Evolutionary conservation across 2,113 vertebrate species (phyloP), one percentile per base, ranked within the genome.

Genomic region (Coreoperca whiteheadi): DNA sequence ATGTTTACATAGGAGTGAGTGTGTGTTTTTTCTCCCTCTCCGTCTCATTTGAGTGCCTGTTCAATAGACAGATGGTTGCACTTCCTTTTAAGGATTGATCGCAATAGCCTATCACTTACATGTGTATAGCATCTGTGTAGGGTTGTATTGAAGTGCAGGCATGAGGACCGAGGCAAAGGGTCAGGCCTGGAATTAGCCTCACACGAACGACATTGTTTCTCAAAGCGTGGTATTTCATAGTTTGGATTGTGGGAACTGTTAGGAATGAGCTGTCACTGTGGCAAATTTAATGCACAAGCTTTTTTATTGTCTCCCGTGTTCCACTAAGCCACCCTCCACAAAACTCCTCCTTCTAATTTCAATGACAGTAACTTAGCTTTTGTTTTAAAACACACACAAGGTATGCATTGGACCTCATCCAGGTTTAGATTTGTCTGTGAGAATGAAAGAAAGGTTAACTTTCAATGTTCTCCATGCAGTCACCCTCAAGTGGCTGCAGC

Each of bases 61-160:
- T 89, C 92, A 85, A 90, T 88, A 90, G 89, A 85, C 90, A 83
- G 90, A 90, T 91, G 81, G 90, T 89, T 82, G 88, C 69, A 83
- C 91, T 94, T 91, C 95, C 94, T 94, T 95, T 95, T 96, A 96
- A 91, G 94, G 94, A 71, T 89, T 92, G 90, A 90, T 91, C 76
- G 81, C 79, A 79, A 85, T 74, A 86, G 80, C 60, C 83, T 91
- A 89, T 91, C 82, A 81, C 72, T 86, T 87, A 88, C 86, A 92
- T 87, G 91, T 89, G 91, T 90, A 81, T 85, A 92, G 85, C 82
- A 88, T 92, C 86, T 91, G 87, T 82, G 87, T 76, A 72, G 73
- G 81, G 57, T 72, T 88, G 79, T 79, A 74, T 21, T 79, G 41
- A 60, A 90, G 84, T 79, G 56, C 60, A 80, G 67, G 67, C 66